A percentile compares a stretch with the other conserved stretches of the same genome.
Evolutionary conservation across 1,140 invertebrate genomes (phyloP).

Genomic region (Physella acuta): DNA sequence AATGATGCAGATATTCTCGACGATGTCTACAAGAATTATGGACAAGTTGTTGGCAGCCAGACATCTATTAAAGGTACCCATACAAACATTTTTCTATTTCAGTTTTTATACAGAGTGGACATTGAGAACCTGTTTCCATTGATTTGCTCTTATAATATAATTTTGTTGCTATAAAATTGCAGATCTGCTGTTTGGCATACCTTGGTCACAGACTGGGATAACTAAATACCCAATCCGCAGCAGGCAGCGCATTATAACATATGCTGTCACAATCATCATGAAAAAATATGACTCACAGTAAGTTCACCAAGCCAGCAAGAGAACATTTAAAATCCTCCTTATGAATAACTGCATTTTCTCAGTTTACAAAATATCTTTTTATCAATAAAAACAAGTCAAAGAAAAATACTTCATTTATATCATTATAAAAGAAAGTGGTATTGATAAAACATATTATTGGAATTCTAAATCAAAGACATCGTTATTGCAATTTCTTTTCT

Average conservation of each 20-base stretch:
- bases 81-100: neutral
- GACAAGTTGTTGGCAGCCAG: constrained; percentile 47
- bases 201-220: constrained; percentile 83
- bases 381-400: no score
- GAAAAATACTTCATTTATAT: no score
- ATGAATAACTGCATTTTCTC: no score
- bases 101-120: neutral
- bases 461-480: no score
- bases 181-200: constrained; percentile 90
- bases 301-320: no score
- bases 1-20: constrained; percentile 48
- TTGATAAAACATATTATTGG: no score
- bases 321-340: no score
- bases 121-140: neutral
- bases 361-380: no score
- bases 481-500: no score
- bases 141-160: neutral
- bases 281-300: constrained; percentile 77
- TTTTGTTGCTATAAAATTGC: constrained; percentile 52
- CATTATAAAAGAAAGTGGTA: no score
- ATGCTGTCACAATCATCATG: constrained; percentile 85
- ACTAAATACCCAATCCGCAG: constrained; percentile 81
- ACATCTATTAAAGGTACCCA: constrained; percentile 48
- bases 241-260: constrained; percentile 81
- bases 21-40: constrained; percentile 49